Evolutionary conservation across 2,888 invertebrate genomes (phyloP), one percentile per base, ranked within the genome.

Genomic region (Brachyptera putata): DNA sequence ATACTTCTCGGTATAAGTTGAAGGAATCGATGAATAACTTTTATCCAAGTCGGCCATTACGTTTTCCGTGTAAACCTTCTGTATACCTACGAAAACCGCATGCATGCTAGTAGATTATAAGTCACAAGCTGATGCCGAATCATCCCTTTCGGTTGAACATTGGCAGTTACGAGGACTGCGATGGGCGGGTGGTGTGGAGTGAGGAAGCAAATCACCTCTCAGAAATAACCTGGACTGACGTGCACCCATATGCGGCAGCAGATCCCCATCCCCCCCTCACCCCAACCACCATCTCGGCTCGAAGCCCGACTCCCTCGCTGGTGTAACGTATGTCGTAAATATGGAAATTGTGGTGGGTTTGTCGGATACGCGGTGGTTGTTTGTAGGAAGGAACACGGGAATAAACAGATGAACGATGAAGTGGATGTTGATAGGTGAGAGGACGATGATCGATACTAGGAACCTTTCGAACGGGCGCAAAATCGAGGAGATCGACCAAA

Each of bases 141-240:
- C 11, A 30, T 30, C n/a, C n/a, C n/a, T n/a, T n/a, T n/a, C n/a
- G 30, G 11, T 5, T 7, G 30, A 11, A 30, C 30, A 30, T 5
- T 5, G 11, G 30, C 30, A 30, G 11, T 30, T 5, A 30, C 5
- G 7, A 7, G 30, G 30, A 30, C 30, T 5, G 30, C 5, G 30
- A 11, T 30, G 30, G 30, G 30, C 7, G 30, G 11, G 30, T 30
- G 30, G 30, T 11, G 30, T 11, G 30, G n/a, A n/a, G n/a, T n/a
- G n/a, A n/a, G 22, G 7, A 24, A 46, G 46, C 46, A 46, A 46
- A 46, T 46, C 22, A 46, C 46, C 46, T 46, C 46, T 46, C 46
- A 46, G 24, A 46, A 46, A 46, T 46, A 46, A 21, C 46, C 3
- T 21, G 5, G 46, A 13, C 22, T 46, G 46, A 46, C 24, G 21